Evolutionary conservation across 1,140 invertebrate species (phyloP), one percentile per base, ranked within the genome.

Genomic region (Ips nitidus): DNA sequence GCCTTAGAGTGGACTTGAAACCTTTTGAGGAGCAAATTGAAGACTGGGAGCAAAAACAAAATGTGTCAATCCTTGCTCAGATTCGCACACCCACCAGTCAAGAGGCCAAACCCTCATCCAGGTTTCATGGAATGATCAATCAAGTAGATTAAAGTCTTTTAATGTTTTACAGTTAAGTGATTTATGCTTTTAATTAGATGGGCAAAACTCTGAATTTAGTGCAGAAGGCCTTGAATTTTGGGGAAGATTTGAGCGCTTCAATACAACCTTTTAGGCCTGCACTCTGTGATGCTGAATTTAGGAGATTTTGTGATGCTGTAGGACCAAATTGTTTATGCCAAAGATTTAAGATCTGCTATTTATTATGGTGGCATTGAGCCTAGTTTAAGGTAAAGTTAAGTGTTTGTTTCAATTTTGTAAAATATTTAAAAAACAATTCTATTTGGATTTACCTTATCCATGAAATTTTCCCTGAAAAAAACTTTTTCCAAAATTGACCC

Each of bases 361-460:
- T 97, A 94, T 78, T 88, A 90, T 76, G 92, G 92, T 8, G 93
- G 93, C 7, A 90, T 96, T 59, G 93, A 95, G 78, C 90, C 93
- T 1, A 92, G 91, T 77, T 81, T 94, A 72, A 85, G 90, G 87
- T n/a, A n/a, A n/a, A n/a, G n/a, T n/a, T n/a, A n/a, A n/a, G n/a
- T n/a, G n/a, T 3, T 42, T 59, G 1, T 41, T 8, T 55, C 36
- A 55, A 55, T 55, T 5, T 55, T 55, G 22, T 22, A 22, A 22
- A 22, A 22, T 22, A 22, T 22, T 22, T 22, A 22, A 22, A 22
- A 22, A 22, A 22, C 22, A 22, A 22, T 22, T 22, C 22, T 22
- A 22, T 22, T 22, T 22, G 22, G 22, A 22, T 22, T 22, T 22
- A 22, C 22, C 22, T 22, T 22, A 22, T 22, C 22, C 22, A 22